phyloP scores from a whole-genome alignment of 92 coral and sea anemone genomes.

The Parazoanthus darwini region DNA sequence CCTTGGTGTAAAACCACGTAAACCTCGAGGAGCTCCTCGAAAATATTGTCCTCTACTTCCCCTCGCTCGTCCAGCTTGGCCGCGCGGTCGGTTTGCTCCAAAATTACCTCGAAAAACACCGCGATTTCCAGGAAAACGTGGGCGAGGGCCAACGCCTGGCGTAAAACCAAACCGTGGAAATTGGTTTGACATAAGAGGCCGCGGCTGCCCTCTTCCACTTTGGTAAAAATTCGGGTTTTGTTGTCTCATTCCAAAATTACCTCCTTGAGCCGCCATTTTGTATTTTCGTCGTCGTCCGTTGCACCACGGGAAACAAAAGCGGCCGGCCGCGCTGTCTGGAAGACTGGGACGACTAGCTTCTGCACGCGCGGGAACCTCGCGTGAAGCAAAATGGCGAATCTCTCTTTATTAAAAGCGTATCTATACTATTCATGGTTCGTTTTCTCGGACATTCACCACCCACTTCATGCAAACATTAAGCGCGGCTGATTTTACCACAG shows the following conservation, averaged over 20 bases:
- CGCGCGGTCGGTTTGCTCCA: background rate
- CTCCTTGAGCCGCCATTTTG: conserved; percentile 34
- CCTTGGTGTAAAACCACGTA: conserved; percentile 16
- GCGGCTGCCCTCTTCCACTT: conserved; percentile 25
- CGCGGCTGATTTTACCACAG: too few species aligned
- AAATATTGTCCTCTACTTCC: background rate
- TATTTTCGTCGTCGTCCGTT: background rate
- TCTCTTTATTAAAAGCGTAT: too few species aligned
- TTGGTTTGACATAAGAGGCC: conserved; percentile 31
- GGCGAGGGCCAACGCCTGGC: conserved; percentile 1
- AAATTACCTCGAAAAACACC: conserved; percentile 14
- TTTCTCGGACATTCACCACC: too few species aligned
- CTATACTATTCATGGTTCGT: too few species aligned
- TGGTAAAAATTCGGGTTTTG: conserved; percentile 6
- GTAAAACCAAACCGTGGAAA: conserved; percentile 5
- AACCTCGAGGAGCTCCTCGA: conserved; percentile 29
- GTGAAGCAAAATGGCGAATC: background rate
- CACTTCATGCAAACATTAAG: too few species aligned
- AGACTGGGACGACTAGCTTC: background rate
- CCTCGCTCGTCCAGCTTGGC: conserved; percentile 1
- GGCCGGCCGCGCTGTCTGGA: background rate
- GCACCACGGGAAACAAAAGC: conserved; percentile 15
- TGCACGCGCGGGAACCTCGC: background rate
- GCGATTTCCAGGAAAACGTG: conserved; percentile 9
- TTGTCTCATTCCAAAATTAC: background rate